Percentiles rank a stretch among this genome's conserved stretches.
Evolutionary conservation across 2,113 vertebrate species (phyloP).

Genomic region (Carlito syrichta): DNA sequence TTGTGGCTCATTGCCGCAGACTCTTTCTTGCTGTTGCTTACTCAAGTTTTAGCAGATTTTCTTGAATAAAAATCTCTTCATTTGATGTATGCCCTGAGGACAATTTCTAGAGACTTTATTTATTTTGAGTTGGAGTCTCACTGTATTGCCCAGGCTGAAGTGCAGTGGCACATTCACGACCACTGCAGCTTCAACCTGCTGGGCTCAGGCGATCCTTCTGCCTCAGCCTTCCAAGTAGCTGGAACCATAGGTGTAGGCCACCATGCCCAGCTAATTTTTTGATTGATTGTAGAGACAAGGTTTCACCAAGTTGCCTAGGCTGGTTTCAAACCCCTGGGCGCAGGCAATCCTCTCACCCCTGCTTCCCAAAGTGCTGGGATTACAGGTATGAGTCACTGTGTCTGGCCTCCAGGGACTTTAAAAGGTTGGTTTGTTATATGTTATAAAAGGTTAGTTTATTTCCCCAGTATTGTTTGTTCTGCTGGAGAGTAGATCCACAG

Average conservation of each 20-base stretch:
- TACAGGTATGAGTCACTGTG: neutral
- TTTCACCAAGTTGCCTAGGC: neutral
- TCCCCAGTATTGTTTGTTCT: neutral
- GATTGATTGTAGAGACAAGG: neutral
- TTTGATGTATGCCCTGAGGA: neutral
- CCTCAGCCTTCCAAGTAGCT: neutral
- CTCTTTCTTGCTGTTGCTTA: neutral
- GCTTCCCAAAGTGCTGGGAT: neutral
- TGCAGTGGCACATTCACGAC: too few species aligned
- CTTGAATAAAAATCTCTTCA: conserved; percentile 33
- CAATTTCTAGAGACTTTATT: neutral
- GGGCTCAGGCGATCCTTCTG: neutral
- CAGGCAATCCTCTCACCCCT: neutral
- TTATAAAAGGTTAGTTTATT: neutral
- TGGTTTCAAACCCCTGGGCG: neutral
- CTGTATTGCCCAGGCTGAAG: neutral
- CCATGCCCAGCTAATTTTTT: neutral
- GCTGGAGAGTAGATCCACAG: neutral
- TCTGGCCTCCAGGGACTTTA: neutral
- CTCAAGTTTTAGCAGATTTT: neutral
- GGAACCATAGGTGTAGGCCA: neutral
- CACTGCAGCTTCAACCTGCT: neutral
- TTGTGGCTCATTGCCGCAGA: neutral
- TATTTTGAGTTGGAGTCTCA: neutral
- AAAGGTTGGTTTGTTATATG: neutral